Base-by-base conservation (phyloP, 2,888 invertebrate species). In the Microctonus brassicae region DNA sequence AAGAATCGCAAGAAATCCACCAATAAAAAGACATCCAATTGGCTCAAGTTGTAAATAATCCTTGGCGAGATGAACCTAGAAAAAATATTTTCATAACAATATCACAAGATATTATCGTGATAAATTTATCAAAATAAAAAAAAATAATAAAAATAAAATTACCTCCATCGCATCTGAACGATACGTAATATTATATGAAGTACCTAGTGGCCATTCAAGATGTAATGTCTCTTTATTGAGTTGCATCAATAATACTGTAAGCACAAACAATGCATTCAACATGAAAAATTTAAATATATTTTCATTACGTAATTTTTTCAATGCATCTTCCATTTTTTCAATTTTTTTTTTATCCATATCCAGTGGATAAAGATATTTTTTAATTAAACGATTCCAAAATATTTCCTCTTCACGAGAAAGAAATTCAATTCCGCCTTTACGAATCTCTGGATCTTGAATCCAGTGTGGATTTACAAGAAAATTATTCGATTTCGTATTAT, bases 381-480 rank as follows among this genome's bases (percentile, higher is more conserved):
- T 91, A 66, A 96, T 92, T 65, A 96, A 87, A 65, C 93, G 92
- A 69, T 90, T 90, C 95, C 95, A 97, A 88, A 97, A 97, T 22
- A 88, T 88, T 62, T 90, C 90, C 85, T 97, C 96, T 53, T 90
- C 88, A 13, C 90, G 89, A 0, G 90, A 88, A 52, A 96, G 87
- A 79, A 91, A 92, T 47, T 92, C 92, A 1, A 93, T 89, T 62
- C 92, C 91, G 0, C 94, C 93, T 73, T 91, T 89, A 58, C 90
- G 90, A 11, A 95, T 85, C 29, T 90, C 89, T 24, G 91, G 90
- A 79, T 94, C 93, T 77, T 93, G 92, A 42, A 94, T 88, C 95
- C 95, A 95, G 74, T 87, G 88, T 0, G 92, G 91, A 78, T 90
- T 90, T 63, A 90, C 88, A 10, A 91, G 87, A 69, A 90, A 90